phyloP scores from a whole-genome alignment of 2,113 vertebrate species.

The Tychaedon coryphoeus region DNA sequence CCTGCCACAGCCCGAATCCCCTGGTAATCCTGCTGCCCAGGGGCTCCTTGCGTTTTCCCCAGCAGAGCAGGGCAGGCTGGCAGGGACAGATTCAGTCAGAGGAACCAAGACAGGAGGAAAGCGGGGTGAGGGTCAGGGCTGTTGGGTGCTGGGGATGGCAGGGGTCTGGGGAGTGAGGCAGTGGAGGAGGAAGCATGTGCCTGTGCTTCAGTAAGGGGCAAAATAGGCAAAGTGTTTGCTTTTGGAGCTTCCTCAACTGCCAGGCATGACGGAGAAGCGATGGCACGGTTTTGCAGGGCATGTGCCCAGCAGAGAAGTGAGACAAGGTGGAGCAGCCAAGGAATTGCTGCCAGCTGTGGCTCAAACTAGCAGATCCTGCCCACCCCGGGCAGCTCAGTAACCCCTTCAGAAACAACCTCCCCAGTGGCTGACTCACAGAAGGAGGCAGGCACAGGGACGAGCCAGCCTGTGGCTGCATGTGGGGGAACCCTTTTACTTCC shows the following conservation, averaged over 20 bases:
- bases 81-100: fast-evolving
- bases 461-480: fast-evolving
- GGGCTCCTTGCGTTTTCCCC: not conserved
- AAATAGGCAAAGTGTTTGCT: not conserved
- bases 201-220: not conserved
- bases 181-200: not conserved
- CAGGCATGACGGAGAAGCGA: fast-evolving
- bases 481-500: not conserved
- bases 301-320: not conserved
- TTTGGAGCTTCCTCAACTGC: not conserved
- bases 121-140: fast-evolving
- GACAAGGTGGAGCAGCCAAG: fast-evolving
- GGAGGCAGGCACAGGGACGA: fast-evolving
- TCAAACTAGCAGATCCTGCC: not conserved
- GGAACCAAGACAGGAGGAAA: not conserved
- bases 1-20: constrained; percentile 39
- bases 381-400: not conserved
- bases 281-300: fast-evolving
- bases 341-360: fast-evolving
- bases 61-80: not conserved
- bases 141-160: not conserved
- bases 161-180: not conserved
- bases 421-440: not conserved
- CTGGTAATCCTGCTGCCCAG: constrained; percentile 3
- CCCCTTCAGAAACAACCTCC: not conserved